Evolutionary conservation across 2,113 vertebrate species (phyloP).

Genomic region (human): GRCh38 chr14:93996001-93996500

Average conservation of each 20-base stretch:
- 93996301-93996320: not conserved
- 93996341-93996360: not conserved
- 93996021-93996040: not conserved
- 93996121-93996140: not conserved
- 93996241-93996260: not conserved
- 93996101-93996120: accelerated
- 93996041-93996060: not conserved
- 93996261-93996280: not conserved
- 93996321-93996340: not conserved
- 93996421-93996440: no score
- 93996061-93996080: not conserved
- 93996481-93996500: not conserved
- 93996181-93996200: not conserved
- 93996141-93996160: not conserved
- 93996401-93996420: no score
- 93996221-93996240: not conserved
- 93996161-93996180: not conserved
- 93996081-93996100: not conserved
- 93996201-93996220: not conserved
- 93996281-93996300: not conserved
- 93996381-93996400: no score
- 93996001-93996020: not conserved
- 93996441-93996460: not conserved
- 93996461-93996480: not conserved
- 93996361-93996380: not conserved